Conservation (phyloP, 1,140 invertebrate species). For the Ganaspis sp. region DNA sequence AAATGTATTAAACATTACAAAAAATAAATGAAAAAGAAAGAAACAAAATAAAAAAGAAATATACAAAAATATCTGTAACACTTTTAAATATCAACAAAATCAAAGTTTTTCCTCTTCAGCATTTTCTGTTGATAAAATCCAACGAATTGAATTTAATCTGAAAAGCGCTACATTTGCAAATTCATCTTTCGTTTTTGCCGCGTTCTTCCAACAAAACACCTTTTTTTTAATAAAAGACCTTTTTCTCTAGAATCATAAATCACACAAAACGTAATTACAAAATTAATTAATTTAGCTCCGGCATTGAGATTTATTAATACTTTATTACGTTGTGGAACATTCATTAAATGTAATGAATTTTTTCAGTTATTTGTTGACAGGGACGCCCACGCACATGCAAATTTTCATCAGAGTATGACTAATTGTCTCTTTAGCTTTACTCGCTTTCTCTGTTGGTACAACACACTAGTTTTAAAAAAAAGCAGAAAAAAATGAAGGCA, state of each 20-base stretch:
- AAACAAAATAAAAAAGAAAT: too few relatives aligned
- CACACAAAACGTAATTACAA: conserved; percentile 13
- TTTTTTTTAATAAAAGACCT: conserved; percentile 11
- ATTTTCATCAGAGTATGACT: conserved; percentile 13
- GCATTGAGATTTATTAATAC: conserved; percentile 14
- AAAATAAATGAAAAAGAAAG: too few relatives aligned
- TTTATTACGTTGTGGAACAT: conserved; percentile 10
- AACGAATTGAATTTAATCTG: conserved; percentile 6
- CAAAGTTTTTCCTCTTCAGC: neutral
- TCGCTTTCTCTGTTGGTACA: neutral
- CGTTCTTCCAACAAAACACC: neutral
- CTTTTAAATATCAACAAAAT: neutral
- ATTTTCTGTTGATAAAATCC: neutral
- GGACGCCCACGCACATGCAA: conserved; percentile 11
- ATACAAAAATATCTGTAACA: neutral
- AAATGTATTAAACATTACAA: too few relatives aligned
- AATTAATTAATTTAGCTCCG: conserved; percentile 14
- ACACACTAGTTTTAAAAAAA: neutral
- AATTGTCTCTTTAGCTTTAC: conserved; percentile 6
- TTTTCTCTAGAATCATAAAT: conserved; percentile 11
- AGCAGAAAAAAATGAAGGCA: neutral
- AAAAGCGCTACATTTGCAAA: conserved; percentile 6
- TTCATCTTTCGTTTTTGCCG: neutral
- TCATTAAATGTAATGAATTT: conserved; percentile 14
- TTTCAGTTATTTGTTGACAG: conserved; percentile 13